phyloP scores from a whole-genome alignment of 2,888 invertebrate species.

The Lithodes maja region DNA sequence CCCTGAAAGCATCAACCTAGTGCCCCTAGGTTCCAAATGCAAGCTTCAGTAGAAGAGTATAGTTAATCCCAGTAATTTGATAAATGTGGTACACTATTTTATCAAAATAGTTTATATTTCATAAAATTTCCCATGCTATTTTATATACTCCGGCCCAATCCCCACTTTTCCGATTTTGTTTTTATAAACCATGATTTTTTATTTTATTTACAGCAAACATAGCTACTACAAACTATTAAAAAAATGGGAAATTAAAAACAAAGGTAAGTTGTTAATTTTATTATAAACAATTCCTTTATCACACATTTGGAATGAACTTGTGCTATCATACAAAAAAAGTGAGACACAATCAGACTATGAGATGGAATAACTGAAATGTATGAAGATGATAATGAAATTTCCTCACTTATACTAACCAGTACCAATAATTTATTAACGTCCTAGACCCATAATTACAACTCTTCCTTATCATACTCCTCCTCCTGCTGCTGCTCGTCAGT shows the following conservation, averaged over 20 bases:
- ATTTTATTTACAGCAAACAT: no score
- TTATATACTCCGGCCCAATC: no score
- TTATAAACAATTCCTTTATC: slow-evolving; percentile 57
- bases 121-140: no score
- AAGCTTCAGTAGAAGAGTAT: no score
- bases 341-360: slow-evolving; percentile 43
- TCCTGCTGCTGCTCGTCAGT: slow-evolving; percentile 83
- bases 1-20: no score
- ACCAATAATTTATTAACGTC: slow-evolving; percentile 40
- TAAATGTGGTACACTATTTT: no score
- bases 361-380: slow-evolving; percentile 30
- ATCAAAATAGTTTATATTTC: no score
- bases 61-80: no score
- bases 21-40: no score
- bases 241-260: background rate
- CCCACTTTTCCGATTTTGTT: no score
- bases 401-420: background rate
- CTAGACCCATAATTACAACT: slow-evolving; percentile 79
- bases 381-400: slow-evolving; percentile 35
- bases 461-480: slow-evolving; percentile 87
- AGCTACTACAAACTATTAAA: no score
- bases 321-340: slow-evolving; percentile 47
- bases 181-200: no score
- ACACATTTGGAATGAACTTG: slow-evolving; percentile 63
- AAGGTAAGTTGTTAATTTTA: slow-evolving; percentile 32